phyloP scores from a whole-genome alignment of 2,888 invertebrate species.

The Athalia circularis region DNA sequence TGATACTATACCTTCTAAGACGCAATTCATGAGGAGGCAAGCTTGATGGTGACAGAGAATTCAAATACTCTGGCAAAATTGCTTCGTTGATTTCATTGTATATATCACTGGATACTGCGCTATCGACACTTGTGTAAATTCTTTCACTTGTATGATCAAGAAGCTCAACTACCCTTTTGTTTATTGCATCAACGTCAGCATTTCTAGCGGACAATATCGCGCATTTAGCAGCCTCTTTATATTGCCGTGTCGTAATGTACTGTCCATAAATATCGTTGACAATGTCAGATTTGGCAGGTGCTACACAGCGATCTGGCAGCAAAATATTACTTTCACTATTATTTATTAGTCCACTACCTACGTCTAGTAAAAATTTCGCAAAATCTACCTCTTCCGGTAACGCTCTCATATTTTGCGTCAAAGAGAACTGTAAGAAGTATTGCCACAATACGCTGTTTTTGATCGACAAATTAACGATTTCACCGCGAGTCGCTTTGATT shows the following conservation, averaged over 20 bases:
- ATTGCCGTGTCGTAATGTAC: background rate
- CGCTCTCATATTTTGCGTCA: conserved; percentile 42
- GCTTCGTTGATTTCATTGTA: conserved; percentile 37
- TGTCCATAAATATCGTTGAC: conserved; percentile 48
- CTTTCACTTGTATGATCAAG: conserved; percentile 48
- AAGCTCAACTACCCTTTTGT: conserved; percentile 49
- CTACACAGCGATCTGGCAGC: conserved; percentile 49
- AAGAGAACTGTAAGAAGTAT: conserved; percentile 25
- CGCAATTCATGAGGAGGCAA: too few relatives aligned
- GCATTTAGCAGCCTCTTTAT: conserved; percentile 23
- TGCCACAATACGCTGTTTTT: conserved; percentile 34
- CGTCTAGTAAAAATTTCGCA: conserved; percentile 26
- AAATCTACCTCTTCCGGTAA: conserved; percentile 37
- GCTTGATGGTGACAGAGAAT: too few relatives aligned
- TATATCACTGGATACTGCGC: conserved; percentile 33
- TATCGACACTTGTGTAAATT: conserved; percentile 48
- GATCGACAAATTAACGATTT: conserved; percentile 22
- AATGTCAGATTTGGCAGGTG: conserved; percentile 45
- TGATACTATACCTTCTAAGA: too few relatives aligned
- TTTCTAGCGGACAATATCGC: conserved; percentile 43
- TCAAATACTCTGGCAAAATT: conserved; percentile 43
- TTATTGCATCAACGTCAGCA: conserved; percentile 30
- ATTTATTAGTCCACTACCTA: conserved; percentile 33
- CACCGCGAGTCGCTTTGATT: background rate
- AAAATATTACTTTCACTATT: conserved; percentile 44